Base-by-base conservation (phyloP, 2,797 vertebrate species). In the Siniperca undulata region DNA sequence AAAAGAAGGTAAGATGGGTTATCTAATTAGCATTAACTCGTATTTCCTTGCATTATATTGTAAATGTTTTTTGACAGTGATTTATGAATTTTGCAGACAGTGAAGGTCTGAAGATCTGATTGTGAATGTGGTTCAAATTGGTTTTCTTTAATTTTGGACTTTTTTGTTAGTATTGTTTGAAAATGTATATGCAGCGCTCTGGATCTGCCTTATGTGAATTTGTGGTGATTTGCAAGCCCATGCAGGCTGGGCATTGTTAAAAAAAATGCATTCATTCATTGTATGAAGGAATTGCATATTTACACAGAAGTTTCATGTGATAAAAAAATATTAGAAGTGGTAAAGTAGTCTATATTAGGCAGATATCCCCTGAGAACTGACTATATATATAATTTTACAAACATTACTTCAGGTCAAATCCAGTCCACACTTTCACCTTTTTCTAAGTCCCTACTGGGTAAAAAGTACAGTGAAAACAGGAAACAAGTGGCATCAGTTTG, bases 251-350 rank as follows among this genome's bases (percentile, higher is more conserved):
- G 3, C 22, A 27, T 0, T n/a, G 53, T 58, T 42, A 1, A 27
- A 22, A 60, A 44, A 38, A 10, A 30, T 16, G 77, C 27, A 60
- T 34, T 34, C 87, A 86, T 86, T 81, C 13, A 70, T 3, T 71
- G 24, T 17, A 46, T 46, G 20, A 27, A 60, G 24, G 3, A 53
- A 56, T 78, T 48, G 65, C 12, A 64, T 24, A n/a, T 74, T 56
- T 34, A 70, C 50, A 64, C 5, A 44, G 1, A 50, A 5, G 7
- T 10, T 77, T 53, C 13, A 73, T 40, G 3, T 40, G 7, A 64
- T 60, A 46, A 10, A 20, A 19, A 70, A 66, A 44, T 22, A 74
- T 17, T 50, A 38, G 14, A 58, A 27, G 13, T 34, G 30, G n/a
- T 16, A 17, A 42, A 77, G 34, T 59, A 8, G 30, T 71, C 10